Evolutionary conservation across 2,888 invertebrate genomes (phyloP), one percentile per base, ranked within the genome.

Genomic region (Amphipyra berbera): DNA sequence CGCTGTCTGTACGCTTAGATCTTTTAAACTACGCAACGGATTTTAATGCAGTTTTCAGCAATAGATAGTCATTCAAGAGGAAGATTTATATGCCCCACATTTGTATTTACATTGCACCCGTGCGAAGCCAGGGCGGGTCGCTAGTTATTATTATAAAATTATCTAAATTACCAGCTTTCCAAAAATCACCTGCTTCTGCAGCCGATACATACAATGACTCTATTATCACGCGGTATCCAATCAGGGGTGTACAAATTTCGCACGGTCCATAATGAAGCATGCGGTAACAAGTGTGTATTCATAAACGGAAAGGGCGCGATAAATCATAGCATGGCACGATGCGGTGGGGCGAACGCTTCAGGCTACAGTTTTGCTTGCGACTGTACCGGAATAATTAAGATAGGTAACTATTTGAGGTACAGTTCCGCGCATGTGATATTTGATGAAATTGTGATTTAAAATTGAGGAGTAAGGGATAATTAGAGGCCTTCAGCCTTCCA

Each of bases 281-380:
- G 76, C 86, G 85, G 90, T 91, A 92, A 93, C 94, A 95, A 95
- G 94, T 93, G 88, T 79, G 91, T 91, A 92, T 93, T 94, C 94
- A 94, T 93, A 93, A 91, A 87, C 89, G 89, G 79, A 86, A 90
- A 91, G 93, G 93, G 92, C 85, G 88, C 81, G 82, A 90, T 94
- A 92, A 94, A 94, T 94, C 93, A 94, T 93, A 82, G 83, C 82
- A 82, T 81, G 77, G 68, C 67, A 60, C 58, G 69, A 45, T 61
- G 57, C 50, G 56, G 55, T 68, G 71, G 75, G 69, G 73, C 44
- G 68, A 44, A 68, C 67, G 60, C 37, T 56, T 62, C 45, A 35
- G 47, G 61, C 21, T 72, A 79, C 82, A 81, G 82, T 84, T 80
- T 80, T 82, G 85, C 84, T 82, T 82, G 82, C 76, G 81, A 82